Percentiles rank a stretch among this genome's conserved stretches.
These are phyloP conservation scores for Enteromius trimaculatus DNA, from an alignment of 2,797 vertebrate species.

Conservation along the genomic window DNA sequence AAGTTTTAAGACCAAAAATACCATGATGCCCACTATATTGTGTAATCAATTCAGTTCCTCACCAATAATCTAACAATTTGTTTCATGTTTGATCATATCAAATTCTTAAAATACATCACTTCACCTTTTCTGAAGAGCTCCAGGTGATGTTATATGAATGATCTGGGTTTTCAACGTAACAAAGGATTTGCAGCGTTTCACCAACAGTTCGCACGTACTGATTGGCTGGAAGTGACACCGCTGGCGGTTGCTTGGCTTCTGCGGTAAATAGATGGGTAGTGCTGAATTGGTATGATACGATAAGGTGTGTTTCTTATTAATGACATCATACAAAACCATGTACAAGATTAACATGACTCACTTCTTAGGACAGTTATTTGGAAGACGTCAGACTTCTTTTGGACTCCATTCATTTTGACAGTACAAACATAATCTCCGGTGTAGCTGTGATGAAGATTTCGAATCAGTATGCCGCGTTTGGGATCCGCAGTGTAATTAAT, in stretches of 20 bases:
- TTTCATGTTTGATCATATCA: background rate
- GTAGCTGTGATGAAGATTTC: slow-evolving; percentile 65
- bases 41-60: background rate
- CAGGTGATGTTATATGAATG: slow-evolving; percentile 69
- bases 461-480: slow-evolving; percentile 77
- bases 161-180: slow-evolving; percentile 65
- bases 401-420: slow-evolving; percentile 58
- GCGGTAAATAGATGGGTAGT: background rate
- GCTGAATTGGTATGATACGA: background rate
- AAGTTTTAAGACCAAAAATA: background rate
- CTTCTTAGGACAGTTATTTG: slow-evolving; percentile 73
- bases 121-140: slow-evolving; percentile 68
- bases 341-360: slow-evolving; percentile 66
- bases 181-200: slow-evolving; percentile 80
- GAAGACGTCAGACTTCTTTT: slow-evolving; percentile 62
- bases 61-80: background rate
- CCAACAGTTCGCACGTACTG: slow-evolving; percentile 77
- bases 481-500: slow-evolving; percentile 77
- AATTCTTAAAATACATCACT: background rate
- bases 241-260: slow-evolving; percentile 64
- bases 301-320: background rate
- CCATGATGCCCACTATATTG: background rate
- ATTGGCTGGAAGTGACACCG: slow-evolving; percentile 64
- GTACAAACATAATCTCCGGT: slow-evolving; percentile 76
- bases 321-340: background rate